Base-by-base conservation (phyloP, 1,140 invertebrate species). In the Megalonaias nervosa region DNA sequence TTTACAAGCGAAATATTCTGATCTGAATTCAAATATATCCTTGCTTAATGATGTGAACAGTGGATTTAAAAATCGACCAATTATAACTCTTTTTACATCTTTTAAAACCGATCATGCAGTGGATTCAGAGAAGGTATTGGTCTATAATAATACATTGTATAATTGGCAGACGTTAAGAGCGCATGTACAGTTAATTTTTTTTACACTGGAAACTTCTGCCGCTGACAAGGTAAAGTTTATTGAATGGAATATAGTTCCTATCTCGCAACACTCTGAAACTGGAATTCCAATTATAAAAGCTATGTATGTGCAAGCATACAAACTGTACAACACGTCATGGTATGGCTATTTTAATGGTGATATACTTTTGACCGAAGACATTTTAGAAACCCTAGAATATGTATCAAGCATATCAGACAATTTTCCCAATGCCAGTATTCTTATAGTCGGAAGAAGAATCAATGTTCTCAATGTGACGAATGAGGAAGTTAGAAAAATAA, bases 261-360 rank as follows among this genome's bases (percentile, higher is more conserved):
- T 69, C 17, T 12, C 15, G 0, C 56, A 70, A 21, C 38, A 56
- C 17, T 64, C 66, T 60, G 70, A 57, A 5, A 69, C n/a, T 17
- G 61, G 59, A 57, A 69, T 76, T 2, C 81, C 81, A 21, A 55
- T 76, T 59, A 56, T 82, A 1, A 80, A 70, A 65, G 69, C 71
- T 16, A 79, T 82, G 77, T 80, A 71, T 70, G 26, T 26, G 21
- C 56, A 57, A 21, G 81, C 73, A n/a, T 74, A 67, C 26, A 26
- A 67, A 13, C 48, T 56, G 13, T 72, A 67, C 21, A 59, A 79
- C n/a, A 79, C 77, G 13, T n/a, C 61, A 1, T 82, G 73, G 66
- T 82, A 80, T 59, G 74, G 68, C 2, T 82, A 76, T 74, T 57
- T 71, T 26, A 82, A 82, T 31, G 77, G 62, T 13, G 81, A 82